Conservation (phyloP, 1,140 invertebrate species). For the Brachystomella parvula region DNA sequence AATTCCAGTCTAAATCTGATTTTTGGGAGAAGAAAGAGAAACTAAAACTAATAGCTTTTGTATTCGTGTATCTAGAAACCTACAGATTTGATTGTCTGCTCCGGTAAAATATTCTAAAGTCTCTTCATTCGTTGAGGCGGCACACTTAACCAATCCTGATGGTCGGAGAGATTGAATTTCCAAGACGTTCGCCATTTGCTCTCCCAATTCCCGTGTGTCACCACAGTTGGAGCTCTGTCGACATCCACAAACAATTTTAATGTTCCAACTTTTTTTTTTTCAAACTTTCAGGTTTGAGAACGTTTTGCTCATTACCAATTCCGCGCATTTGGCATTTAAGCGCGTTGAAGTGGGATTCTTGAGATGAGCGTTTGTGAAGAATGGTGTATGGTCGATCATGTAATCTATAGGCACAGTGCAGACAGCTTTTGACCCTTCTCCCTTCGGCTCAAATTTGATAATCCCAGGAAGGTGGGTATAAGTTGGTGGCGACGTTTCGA, state of each 20-base stretch:
- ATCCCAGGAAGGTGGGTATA: not conserved
- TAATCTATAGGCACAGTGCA: not conserved
- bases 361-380: not conserved
- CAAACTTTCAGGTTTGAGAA: not conserved
- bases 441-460: not conserved
- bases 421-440: not conserved
- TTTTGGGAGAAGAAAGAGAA: not conserved
- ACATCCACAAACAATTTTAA: not conserved
- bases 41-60: no score
- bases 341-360: not conserved
- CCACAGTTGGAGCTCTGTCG: not conserved
- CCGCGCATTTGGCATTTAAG: not conserved
- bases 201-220: not conserved
- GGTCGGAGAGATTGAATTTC: not conserved
- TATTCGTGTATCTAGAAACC: not conserved
- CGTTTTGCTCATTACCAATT: not conserved
- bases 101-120: conserved; percentile 1
- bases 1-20: conserved; percentile 1
- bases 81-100: not conserved
- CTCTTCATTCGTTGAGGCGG: not conserved
- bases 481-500: not conserved
- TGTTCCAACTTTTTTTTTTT: no score
- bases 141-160: not conserved
- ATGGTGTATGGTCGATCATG: not conserved
- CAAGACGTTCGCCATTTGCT: no score